phyloP scores from a whole-genome alignment of 37 sponge, comb jelly and placozoan genomes.

The Hexactinellida sp. region DNA sequence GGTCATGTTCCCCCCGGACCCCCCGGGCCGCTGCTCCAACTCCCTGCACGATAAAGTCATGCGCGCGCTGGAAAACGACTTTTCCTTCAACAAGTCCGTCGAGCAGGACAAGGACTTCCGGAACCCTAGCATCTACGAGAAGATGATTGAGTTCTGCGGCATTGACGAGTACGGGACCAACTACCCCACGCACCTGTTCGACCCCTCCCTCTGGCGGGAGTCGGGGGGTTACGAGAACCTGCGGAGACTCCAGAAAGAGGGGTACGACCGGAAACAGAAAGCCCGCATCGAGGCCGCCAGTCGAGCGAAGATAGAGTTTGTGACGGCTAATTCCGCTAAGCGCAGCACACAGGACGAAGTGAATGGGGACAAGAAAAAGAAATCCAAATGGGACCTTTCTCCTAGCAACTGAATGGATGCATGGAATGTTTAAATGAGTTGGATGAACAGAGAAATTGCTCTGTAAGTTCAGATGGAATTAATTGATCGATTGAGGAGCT shows the following conservation, averaged over 20 bases:
- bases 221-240: constrained; percentile 41
- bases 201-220: constrained; percentile 47
- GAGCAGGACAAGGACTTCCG: constrained; percentile 49
- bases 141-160: constrained; percentile 35
- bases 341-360: neutral
- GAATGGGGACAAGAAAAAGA: neutral
- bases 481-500: neutral
- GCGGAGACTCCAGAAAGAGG: neutral
- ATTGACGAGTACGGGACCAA: constrained; percentile 66
- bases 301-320: neutral
- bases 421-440: neutral
- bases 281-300: neutral
- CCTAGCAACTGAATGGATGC: neutral
- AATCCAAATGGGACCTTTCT: constrained; percentile 4
- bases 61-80: constrained; percentile 32
- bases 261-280: neutral
- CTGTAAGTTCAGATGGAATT: neutral
- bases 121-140: constrained; percentile 62
- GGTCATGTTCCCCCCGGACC: constrained; percentile 26
- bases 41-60: constrained; percentile 29
- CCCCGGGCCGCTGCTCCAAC: neutral
- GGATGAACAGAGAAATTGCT: neutral
- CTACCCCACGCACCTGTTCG: constrained; percentile 34
- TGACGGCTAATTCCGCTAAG: neutral
- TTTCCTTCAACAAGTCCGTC: constrained; percentile 24